Evolutionary conservation across 2,113 vertebrate genomes (phyloP).

Genomic region (Struthidea cinerea): DNA sequence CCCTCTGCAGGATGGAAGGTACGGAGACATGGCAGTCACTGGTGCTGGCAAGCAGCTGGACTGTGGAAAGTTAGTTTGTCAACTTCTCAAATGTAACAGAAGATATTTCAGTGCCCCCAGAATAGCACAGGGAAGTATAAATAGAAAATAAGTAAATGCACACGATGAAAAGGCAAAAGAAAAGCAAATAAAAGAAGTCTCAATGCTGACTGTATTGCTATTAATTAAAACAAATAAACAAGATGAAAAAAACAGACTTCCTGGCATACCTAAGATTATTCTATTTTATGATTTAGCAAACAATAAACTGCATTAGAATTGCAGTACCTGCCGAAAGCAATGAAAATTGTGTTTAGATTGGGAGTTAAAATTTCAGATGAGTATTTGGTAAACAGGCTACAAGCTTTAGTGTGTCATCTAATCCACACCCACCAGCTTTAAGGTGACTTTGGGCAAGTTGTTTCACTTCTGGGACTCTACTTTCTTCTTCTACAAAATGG

Average conservation of each 20-base stretch:
- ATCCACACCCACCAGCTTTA: not conserved
- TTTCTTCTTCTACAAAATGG: not conserved
- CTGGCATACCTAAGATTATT: not conserved
- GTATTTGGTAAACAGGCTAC: not conserved
- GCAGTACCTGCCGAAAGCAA: not conserved
- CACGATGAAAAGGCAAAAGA: not conserved
- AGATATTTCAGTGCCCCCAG: not conserved
- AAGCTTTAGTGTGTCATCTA: not conserved
- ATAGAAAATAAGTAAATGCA: not conserved
- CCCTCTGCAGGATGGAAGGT: not conserved
- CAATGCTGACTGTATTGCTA: not conserved
- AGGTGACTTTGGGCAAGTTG: not conserved
- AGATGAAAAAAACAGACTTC: not conserved
- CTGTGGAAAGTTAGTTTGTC: not conserved
- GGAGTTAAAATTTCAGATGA: not conserved
- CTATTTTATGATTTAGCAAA: not conserved
- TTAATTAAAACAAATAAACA: slow-evolving; percentile 44
- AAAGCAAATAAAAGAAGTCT: slow-evolving; percentile 7
- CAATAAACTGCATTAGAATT: not conserved
- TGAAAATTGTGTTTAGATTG: not conserved
- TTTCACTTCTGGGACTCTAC: not conserved
- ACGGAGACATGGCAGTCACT: not conserved
- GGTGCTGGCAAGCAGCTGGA: not conserved
- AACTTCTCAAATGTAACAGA: not conserved
- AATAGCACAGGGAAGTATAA: not conserved